Base-by-base conservation (phyloP, 2,888 invertebrate genomes). In the Drosophila suboccidentalis region DNA sequence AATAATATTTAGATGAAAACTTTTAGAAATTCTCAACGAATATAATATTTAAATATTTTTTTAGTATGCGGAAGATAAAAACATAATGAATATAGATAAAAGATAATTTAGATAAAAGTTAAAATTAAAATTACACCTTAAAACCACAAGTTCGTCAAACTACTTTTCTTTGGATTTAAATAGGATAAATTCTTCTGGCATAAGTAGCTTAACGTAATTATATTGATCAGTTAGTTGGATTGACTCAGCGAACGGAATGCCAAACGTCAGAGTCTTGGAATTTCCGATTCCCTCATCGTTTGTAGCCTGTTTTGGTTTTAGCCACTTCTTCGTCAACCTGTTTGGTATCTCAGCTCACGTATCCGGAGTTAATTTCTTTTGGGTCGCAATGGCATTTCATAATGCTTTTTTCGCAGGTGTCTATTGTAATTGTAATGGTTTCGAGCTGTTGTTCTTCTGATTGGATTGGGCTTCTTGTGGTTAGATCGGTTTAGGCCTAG, bases 331-430 rank as follows among this genome's bases (percentile, higher is more conserved):
- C 26, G 26, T 5, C 58, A 78, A 76, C 54, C 68, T 77, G 77
- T 74, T 82, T 85, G 66, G 53, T 54, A 58, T 65, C 68, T 58
- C 71, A 69, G 68, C 80, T 88, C 86, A 83, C 88, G 88, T 88
- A 85, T 61, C 39, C 80, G 34, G 51, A 85, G 79, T 82, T 85
- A 79, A 83, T 83, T 87, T 83, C 65, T 85, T 85, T 73, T 74
- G 69, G 69, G 71, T 55, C 88, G 69, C 86, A 70, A 46, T 66
- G 86, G 82, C 66, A 79, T 85, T 87, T 84, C 49, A 51, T 64
- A 69, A 69, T 65, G 73, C 55, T 71, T 39, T 65, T 77, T 80
- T 76, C 54, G 77, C 88, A 82, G 82, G 88, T 82, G 82, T 85
- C 73, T 73, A 55, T 60, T 70, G 71, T 82, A 81, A 76, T 84